Conservation (phyloP, 1,140 invertebrate genomes). For the Phocides pigmalion region DNA sequence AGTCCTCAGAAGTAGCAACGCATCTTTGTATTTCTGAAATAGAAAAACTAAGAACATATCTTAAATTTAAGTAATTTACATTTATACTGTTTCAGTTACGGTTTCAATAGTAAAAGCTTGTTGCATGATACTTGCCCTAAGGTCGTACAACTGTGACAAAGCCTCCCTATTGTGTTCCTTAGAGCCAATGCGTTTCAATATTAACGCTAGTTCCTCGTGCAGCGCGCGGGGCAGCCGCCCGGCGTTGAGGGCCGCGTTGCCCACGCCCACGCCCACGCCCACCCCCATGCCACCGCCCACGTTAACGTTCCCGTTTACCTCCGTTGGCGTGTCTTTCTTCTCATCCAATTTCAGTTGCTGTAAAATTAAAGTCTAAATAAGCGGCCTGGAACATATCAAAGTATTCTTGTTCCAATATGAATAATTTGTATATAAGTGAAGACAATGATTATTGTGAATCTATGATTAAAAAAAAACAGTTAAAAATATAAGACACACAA, state of each 20-base stretch:
- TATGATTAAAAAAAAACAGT: no score
- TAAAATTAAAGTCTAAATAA: slow-evolving; percentile 3
- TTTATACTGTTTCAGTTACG: no score
- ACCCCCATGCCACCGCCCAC: slow-evolving; percentile 47
- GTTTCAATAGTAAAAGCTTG: no score
- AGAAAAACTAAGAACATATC: no score
- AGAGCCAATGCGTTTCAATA: slow-evolving; percentile 96
- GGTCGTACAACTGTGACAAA: slow-evolving; percentile 94
- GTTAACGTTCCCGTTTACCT: slow-evolving; percentile 49
- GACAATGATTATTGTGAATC: no score
- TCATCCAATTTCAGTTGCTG: slow-evolving; percentile 80
- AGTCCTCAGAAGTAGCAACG: no score
- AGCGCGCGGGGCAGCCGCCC: slow-evolving; percentile 87
- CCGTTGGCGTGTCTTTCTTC: slow-evolving; percentile 69
- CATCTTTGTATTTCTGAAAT: no score
- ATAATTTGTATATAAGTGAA: no score
- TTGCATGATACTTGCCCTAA: slow-evolving; percentile 78
- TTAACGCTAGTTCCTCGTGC: slow-evolving; percentile 94
- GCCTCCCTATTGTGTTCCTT: slow-evolving; percentile 95
- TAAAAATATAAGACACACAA: no score
- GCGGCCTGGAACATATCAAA: background rate
- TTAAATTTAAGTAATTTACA: no score
- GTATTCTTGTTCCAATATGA: no score
- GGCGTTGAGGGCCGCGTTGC: slow-evolving; percentile 68
- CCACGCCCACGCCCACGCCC: slow-evolving; percentile 35